Base-by-base conservation (phyloP, 2,797 vertebrate species). In the Aldrovandia affinis region DNA sequence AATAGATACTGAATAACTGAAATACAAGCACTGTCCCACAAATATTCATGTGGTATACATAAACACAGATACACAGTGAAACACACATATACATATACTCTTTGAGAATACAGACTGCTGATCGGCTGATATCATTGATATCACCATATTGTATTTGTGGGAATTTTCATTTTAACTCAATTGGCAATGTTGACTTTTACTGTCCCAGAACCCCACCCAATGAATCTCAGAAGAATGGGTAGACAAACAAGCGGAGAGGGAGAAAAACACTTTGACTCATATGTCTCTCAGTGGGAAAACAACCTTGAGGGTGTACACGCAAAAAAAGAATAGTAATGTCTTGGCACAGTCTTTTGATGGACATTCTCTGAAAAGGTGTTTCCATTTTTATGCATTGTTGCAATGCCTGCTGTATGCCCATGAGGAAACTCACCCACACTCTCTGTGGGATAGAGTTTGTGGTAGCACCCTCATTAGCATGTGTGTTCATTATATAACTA, bases 151-250 rank as follows among this genome's bases (percentile, higher is more conserved):
- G 33, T 15, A 33, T 83, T 42, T 68, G 61, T 70, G 61, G 78
- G 33, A 55, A 73, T 44, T 73, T 44, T 55, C 78, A 80, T 30
- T 22, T 57, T 80, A 78, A 80, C 52, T n/a, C n/a, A n/a, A 8
- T 15, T 70, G 68, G 55, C 83, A 84, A 77, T 63, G 52, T 47
- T 88, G 85, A 81, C 81, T 65, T 63, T 6, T 0, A 81, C 65
- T 85, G 52, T 83, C 84, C 55, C 81, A 88, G 30, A 89, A 89
- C 36, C 81, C 81, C 83, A 61, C 83, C 80, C 2, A 84, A 28
- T 80, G 83, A 89, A 63, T 25, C 8, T 30, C 81, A 78, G 50
- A 50, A 52, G 50, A n/a, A 86, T 80, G 59, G 83, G 78, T 85
- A 79, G 86, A 36, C 90, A 89, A 57, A 84, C 47, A 75, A 75